These are phyloP conservation scores for Hydractinia symbiolongicarpus DNA, from an alignment of 30 jellyfish, hydroid and myxozoan genomes.

Conservation along the genomic window DNA sequence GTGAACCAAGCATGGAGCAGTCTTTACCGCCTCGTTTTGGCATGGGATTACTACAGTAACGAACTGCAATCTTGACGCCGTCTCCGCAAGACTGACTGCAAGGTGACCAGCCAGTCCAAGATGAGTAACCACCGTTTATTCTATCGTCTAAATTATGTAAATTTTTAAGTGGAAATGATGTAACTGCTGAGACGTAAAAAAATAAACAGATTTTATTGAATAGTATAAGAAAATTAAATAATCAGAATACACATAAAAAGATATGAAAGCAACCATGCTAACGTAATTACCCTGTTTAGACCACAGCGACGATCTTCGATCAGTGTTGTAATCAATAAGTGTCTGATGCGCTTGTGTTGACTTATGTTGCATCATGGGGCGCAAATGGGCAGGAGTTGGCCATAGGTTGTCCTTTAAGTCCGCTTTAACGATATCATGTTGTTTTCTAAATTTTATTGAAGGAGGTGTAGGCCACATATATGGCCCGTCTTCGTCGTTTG, in stretches of 20 bases:
- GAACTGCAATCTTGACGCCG: constrained; percentile 8
- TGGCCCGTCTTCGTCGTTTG: constrained; percentile 13
- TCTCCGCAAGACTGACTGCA: constrained; percentile 33
- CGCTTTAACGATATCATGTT: background rate
- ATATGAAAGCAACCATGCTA: too few species aligned
- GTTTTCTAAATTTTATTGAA: constrained; percentile 1
- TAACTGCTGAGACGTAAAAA: too few species aligned
- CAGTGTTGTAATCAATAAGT: constrained; percentile 21
- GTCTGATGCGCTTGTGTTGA: constrained; percentile 9
- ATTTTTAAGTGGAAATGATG: too few species aligned
- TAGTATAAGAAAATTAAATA: too few species aligned
- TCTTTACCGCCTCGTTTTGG: constrained; percentile 22
- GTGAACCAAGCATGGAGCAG: constrained; percentile 17
- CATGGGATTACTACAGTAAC: constrained; percentile 24
- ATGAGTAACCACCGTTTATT: constrained; percentile 27
- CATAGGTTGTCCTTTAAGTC: constrained; percentile 13
- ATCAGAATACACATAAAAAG: too few species aligned
- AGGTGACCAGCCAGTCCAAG: constrained; percentile 35
- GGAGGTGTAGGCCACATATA: constrained; percentile 24
- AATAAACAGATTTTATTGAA: too few species aligned
- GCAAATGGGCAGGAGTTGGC: constrained; percentile 34
- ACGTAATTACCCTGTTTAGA: too few species aligned
- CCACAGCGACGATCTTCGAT: constrained; percentile 21
- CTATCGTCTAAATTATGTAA: too few species aligned
- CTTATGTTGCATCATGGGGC: constrained; percentile 9